Evolutionary conservation across 1,140 invertebrate species (phyloP).

Genomic region (Potamilus streckersoni): DNA sequence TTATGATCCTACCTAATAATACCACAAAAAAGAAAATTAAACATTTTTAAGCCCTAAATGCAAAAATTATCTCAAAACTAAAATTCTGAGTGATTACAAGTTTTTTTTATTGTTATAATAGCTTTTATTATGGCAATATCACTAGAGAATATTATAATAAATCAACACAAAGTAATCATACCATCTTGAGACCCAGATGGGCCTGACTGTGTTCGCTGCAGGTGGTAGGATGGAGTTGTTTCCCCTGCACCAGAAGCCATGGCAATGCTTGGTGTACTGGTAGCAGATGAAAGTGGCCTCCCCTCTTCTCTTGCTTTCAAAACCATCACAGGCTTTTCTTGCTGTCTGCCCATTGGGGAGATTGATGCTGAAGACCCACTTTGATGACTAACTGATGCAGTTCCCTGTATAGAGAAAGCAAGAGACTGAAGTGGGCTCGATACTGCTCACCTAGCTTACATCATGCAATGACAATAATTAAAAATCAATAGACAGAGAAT

Average conservation of each 20-base stretch:
- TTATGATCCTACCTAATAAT: too few species aligned
- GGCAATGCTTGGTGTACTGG: conserved; percentile 19
- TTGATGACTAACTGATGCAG: background rate
- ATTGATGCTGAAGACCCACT: conserved; percentile 17
- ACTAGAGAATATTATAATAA: background rate
- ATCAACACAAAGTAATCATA: background rate
- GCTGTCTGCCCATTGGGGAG: conserved; percentile 3
- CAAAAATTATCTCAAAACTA: too few species aligned
- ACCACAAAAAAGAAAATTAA: too few species aligned
- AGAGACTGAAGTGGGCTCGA: background rate
- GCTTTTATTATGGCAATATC: background rate
- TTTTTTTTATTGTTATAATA: background rate
- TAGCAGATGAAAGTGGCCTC: background rate
- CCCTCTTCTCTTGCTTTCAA: conserved; percentile 24
- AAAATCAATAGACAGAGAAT: background rate
- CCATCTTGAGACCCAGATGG: background rate
- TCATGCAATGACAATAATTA: background rate
- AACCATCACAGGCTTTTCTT: conserved; percentile 28
- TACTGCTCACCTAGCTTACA: background rate
- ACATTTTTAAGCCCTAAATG: too few species aligned
- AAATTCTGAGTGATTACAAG: too few species aligned
- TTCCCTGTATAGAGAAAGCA: too few species aligned
- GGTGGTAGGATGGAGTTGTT: conserved; percentile 23
- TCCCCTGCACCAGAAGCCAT: conserved; percentile 19
- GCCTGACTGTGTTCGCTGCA: conserved; percentile 1